Base-by-base conservation (phyloP, 2,888 invertebrate species). In the Leptogaster cylindrica region DNA sequence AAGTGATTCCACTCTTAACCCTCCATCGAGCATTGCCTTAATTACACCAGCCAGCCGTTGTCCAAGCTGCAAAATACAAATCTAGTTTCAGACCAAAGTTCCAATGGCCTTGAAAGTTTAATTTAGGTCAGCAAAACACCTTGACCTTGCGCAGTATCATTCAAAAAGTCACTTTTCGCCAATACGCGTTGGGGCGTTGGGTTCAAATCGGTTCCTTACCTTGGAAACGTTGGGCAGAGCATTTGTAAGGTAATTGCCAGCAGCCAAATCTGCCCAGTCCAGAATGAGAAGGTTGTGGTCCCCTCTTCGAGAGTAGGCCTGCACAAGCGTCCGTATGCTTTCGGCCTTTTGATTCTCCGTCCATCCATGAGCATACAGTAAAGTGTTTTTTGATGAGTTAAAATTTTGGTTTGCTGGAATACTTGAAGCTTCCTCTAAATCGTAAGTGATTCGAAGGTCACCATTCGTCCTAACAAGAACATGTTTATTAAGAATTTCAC, bases 311-410 rank as follows among this genome's bases (percentile, higher is more conserved):
- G 78, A 69, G 71, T 81, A 81, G 2, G 81, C 79, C 66, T 79
- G 76, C 2, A 78, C 78, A 20, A 81, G 77, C 1, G 80, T 77
- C 79, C 83, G 83, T 71, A 87, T 81, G 74, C 87, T 87, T 75
- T 86, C 85, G 55, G 84, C 83, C 66, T 83, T 81, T 0, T 85
- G 83, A 36, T 84, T 81, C 74, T 87, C 87, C 70, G 84, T 81
- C 73, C 85, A 83, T 83, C 3, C 64, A 64, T 23, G 23, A 18
- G n/a, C n/a, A n/a, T 55, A 36, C 31, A 55, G 73, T 1, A 86
- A 83, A 0, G 86, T 86, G 10, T 83, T 83, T 65, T 80, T 82
- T 27, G 76, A 76, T 70, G 77, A 81, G 67, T 84, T 81, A 70
- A 78, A 77, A 67, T 76, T 72, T n/a, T 23, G 73, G 70, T 68